These are phyloP conservation scores for Diploptera punctata DNA, from an alignment of 2,888 invertebrate genomes.

Conservation along the genomic window DNA sequence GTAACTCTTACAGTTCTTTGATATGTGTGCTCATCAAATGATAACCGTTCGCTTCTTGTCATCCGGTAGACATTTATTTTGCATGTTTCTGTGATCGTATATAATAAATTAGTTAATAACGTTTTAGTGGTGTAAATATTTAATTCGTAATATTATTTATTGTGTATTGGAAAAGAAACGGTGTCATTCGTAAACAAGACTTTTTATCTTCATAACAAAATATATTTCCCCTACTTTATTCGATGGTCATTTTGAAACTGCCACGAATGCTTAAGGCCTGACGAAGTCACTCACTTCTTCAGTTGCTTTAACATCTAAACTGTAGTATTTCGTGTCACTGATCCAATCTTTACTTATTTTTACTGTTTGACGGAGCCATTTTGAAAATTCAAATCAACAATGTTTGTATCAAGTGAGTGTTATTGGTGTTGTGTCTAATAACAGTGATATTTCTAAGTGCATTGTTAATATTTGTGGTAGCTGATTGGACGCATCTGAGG, in stretches of 20 bases:
- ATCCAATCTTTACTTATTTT: neutral
- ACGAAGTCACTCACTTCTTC: neutral
- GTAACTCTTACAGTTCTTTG: neutral
- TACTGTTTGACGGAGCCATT: neutral
- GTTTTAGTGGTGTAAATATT: neutral
- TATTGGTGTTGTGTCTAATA: neutral
- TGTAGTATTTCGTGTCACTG: neutral
- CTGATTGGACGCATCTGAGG: neutral
- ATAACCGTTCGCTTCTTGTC: neutral
- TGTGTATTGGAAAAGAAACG: neutral
- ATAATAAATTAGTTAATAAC: neutral
- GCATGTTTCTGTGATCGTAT: neutral
- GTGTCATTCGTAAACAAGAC: neutral
- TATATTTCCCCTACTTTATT: neutral
- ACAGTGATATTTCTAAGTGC: neutral
- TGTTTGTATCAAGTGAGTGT: neutral
- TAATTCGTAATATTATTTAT: neutral
- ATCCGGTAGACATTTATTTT: neutral
- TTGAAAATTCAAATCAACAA: neutral
- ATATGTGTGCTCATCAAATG: neutral
- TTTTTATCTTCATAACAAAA: neutral
- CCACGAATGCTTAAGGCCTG: slow-evolving; percentile 1
- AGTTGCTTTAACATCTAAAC: neutral
- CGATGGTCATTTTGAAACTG: neutral
- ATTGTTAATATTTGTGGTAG: neutral